Percentiles rank a stretch among this genome's conserved stretches.
Evolutionary conservation across 1,140 invertebrate species (phyloP).

Genomic region (Cydia pomonella): DNA sequence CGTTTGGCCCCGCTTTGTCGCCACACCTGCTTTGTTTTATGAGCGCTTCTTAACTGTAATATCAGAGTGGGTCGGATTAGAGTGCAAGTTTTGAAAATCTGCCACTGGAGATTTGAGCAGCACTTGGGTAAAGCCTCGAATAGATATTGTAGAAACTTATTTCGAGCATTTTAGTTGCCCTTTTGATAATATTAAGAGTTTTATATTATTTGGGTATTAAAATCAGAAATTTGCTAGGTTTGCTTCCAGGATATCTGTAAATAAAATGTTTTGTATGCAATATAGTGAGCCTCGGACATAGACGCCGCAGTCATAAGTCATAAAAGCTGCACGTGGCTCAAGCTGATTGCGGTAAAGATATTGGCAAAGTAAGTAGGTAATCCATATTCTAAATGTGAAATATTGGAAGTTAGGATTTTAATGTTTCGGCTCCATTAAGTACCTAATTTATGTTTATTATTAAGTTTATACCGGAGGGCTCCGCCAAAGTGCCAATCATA

Average conservation of each 20-base stretch:
- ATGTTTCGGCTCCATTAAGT: too few relatives aligned
- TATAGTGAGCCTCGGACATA: not conserved
- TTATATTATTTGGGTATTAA: too few relatives aligned
- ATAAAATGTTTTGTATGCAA: not conserved
- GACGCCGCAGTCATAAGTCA: not conserved
- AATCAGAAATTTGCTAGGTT: not conserved
- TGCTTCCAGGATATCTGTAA: not conserved
- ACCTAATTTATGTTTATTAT: too few relatives aligned
- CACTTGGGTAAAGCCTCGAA: not conserved
- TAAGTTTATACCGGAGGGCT: too few relatives aligned
- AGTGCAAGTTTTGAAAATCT: not conserved
- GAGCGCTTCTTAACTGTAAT: slow-evolving; percentile 15
- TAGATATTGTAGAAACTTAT: not conserved
- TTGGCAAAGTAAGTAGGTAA: too few relatives aligned
- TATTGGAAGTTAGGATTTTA: too few relatives aligned
- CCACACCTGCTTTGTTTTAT: slow-evolving; percentile 24
- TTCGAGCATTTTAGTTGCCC: too few relatives aligned
- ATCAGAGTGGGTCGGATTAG: not conserved
- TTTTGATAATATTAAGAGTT: too few relatives aligned
- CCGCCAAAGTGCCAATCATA: too few relatives aligned
- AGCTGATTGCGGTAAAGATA: too few relatives aligned
- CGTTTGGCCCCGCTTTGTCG: not conserved
- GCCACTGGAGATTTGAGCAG: not conserved
- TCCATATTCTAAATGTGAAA: too few relatives aligned
- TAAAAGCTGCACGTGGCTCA: slow-evolving; percentile 4